A percentile compares a stretch with the other conserved stretches of the same genome.
phyloP scores from a whole-genome alignment of 2,888 invertebrate genomes.

The Beris morrisii region DNA sequence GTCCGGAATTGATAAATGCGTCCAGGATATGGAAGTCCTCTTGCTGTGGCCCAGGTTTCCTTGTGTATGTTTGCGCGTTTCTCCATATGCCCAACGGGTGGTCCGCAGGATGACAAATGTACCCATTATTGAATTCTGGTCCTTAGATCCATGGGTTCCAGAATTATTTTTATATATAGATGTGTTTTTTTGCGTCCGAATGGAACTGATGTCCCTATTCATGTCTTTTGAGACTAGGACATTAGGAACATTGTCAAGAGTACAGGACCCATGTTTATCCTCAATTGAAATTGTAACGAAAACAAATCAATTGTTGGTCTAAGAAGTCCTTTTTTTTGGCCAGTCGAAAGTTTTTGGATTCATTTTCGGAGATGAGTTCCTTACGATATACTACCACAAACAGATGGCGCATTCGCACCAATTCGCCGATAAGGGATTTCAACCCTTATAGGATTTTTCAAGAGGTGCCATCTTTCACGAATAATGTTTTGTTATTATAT shows the following conservation, averaged over 20 bases:
- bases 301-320: slow-evolving; percentile 39
- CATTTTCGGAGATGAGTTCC: slow-evolving; percentile 10
- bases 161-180: background rate
- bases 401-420: too few species aligned
- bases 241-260: slow-evolving; percentile 16
- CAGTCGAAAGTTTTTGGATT: background rate
- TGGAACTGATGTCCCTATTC: slow-evolving; percentile 22
- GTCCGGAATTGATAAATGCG: slow-evolving; percentile 34
- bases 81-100: slow-evolving; percentile 37
- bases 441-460: too few species aligned
- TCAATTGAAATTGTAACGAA: slow-evolving; percentile 41
- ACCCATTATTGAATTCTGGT: slow-evolving; percentile 39
- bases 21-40: slow-evolving; percentile 11
- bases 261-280: slow-evolving; percentile 31
- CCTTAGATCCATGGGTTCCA: slow-evolving; percentile 26
- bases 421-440: too few species aligned
- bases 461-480: too few species aligned
- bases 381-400: background rate
- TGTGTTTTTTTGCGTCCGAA: slow-evolving; percentile 8
- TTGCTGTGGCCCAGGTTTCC: background rate
- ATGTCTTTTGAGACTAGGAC: slow-evolving; percentile 10
- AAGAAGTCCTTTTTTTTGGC: slow-evolving; percentile 10
- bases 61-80: slow-evolving; percentile 19
- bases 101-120: slow-evolving; percentile 41
- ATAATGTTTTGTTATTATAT: too few species aligned